Evolutionary conservation across 35 echinoderm and acorn worm genomes (phyloP).

Genomic region (Strongylocentrotus purpuratus): DNA sequence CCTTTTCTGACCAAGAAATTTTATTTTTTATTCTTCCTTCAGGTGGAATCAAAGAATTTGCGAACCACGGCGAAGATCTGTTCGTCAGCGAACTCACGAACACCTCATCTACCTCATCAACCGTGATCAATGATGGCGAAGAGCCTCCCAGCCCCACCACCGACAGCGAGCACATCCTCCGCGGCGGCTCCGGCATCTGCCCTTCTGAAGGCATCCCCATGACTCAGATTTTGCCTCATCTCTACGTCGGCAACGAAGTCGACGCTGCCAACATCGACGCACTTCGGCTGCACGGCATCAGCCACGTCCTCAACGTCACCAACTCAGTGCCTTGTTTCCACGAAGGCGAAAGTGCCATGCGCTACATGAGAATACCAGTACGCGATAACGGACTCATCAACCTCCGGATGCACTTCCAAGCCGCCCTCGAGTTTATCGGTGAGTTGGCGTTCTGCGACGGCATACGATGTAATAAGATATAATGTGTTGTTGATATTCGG

Average conservation of each 20-base stretch:
- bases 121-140: conserved; percentile 47
- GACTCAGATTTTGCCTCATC: conserved; percentile 77
- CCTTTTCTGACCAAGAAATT: not conserved
- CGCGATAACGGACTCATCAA: conserved; percentile 76
- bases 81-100: conserved; percentile 72
- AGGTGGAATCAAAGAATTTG: conserved; percentile 96
- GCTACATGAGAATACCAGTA: conserved; percentile 82
- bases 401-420: conserved; percentile 77
- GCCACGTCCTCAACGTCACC: conserved; percentile 89
- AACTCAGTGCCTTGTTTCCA: conserved; percentile 87
- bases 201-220: conserved; percentile 55
- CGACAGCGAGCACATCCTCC: conserved; percentile 32
- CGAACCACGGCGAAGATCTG: conserved; percentile 63
- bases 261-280: conserved; percentile 79
- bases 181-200: conserved; percentile 30
- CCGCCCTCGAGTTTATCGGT: conserved; percentile 94
- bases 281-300: conserved; percentile 70
- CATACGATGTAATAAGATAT: no score
- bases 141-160: conserved; percentile 47
- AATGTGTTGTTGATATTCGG: no score
- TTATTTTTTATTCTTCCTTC: conserved; percentile 5
- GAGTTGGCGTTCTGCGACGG: conserved; percentile 34
- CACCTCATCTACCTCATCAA: conserved; percentile 34
- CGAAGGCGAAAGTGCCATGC: conserved; percentile 65
- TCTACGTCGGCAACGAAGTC: conserved; percentile 88